These are phyloP conservation scores for Invenusta paracnida DNA, from an alignment of 2,888 invertebrate species.

Conservation along the genomic window DNA sequence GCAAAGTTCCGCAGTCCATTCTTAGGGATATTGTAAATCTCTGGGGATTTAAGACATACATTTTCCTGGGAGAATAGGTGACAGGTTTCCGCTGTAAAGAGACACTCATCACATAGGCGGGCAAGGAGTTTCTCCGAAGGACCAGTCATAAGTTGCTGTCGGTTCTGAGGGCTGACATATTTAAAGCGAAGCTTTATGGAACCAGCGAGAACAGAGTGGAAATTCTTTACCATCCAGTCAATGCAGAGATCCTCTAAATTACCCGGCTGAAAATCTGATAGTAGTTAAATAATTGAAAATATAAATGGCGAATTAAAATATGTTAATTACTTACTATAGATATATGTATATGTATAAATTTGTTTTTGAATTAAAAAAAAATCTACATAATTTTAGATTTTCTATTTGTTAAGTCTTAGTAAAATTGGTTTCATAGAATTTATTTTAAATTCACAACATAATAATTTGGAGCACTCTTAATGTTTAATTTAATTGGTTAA, in stretches of 20 bases:
- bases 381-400: no score
- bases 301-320: no score
- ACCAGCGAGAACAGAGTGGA: neutral
- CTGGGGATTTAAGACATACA: neutral
- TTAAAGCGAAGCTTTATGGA: neutral
- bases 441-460: no score
- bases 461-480: no score
- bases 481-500: no score
- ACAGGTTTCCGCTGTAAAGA: neutral
- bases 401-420: no score
- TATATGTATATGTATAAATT: no score
- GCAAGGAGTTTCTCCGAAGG: neutral
- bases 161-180: neutral
- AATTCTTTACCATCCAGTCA: neutral
- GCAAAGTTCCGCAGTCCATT: neutral
- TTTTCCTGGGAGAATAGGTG: neutral
- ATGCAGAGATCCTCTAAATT: neutral
- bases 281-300: no score
- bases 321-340: no score
- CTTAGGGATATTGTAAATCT: neutral
- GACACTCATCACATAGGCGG: neutral
- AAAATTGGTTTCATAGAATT: no score
- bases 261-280: neutral
- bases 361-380: no score
- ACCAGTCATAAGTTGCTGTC: neutral